Base-by-base conservation (phyloP, 2,888 invertebrate species). In the Scotopteryx bipunctaria region DNA sequence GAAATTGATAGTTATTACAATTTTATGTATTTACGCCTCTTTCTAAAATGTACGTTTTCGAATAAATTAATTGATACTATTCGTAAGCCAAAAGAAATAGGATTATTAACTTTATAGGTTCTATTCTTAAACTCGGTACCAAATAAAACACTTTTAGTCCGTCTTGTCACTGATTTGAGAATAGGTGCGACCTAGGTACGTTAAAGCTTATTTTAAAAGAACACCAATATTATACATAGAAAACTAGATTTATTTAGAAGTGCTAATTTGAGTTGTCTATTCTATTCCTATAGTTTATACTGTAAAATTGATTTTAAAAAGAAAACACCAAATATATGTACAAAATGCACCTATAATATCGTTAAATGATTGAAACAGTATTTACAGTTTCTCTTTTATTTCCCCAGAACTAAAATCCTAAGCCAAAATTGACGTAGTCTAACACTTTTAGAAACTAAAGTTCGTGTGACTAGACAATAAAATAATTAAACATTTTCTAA, bases 401-500 rank as follows among this genome's bases (percentile, higher is more conserved):
- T n/a, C n/a, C n/a, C n/a, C n/a, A n/a, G n/a, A n/a, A n/a, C 3
- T 27, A 13, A 51, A 45, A 41, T 27, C 33, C 15, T 52, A 40
- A 44, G 59, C 59, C 59, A 56, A 54, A 61, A 37, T 49, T 23
- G 23, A 23, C 44, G 41, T 55, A 54, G 51, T 49, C 31, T n/a
- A 31, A 46, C 38, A 52, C 45, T 49, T 52, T 41, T 56, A 55
- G 41, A 9, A 45, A 43, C 32, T 50, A 42, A 48, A 46, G 8
- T 45, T 56, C 57, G 55, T 67, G 81, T 81, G 81, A 79, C 64
- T 76, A 78, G 81, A 81, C 82, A 81, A 81, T 81, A 81, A 80
- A 65, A 71, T 63, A 50, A 44, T 33, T 51, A 44, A 43, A 46
- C 47, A 25, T 37, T 14, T 47, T 55, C 29, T 46, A 23, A 36